A percentile compares a stretch with the other conserved stretches of the same genome.
Conservation (phyloP, 2,797 vertebrate genomes). For the Xenentodon cancila region DNA sequence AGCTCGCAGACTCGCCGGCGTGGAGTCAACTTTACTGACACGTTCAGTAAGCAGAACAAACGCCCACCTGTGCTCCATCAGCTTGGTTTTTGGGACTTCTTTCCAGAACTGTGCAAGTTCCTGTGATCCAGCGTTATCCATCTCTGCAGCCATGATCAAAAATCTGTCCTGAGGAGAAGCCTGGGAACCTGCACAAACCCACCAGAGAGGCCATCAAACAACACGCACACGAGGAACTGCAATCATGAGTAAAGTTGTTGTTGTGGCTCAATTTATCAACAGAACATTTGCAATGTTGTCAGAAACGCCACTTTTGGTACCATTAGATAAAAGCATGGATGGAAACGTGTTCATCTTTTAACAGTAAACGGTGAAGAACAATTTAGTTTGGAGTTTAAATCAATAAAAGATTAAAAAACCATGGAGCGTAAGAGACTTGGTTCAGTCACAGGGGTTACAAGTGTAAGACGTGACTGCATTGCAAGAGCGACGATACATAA, state of each 20-base stretch:
- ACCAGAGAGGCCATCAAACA: neutral
- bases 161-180: constrained; percentile 95
- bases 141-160: constrained; percentile 95
- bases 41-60: neutral
- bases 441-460: too few species aligned
- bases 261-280: too few species aligned
- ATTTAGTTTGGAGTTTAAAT: too few species aligned
- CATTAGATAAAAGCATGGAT: too few species aligned
- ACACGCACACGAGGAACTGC: neutral
- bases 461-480: too few species aligned
- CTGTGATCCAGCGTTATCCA: constrained; percentile 84
- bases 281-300: too few species aligned
- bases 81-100: constrained; percentile 88
- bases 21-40: too few species aligned
- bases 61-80: constrained; percentile 92
- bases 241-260: neutral
- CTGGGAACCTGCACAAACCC: constrained; percentile 80
- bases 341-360: too few species aligned
- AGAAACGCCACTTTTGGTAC: too few species aligned
- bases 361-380: too few species aligned
- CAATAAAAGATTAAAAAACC: too few species aligned
- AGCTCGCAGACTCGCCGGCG: neutral
- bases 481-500: neutral
- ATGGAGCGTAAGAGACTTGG: too few species aligned
- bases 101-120: constrained; percentile 96